Percentiles rank a stretch among this genome's conserved stretches.
Evolutionary conservation across 2,113 vertebrate genomes (phyloP).

Genomic region (Microcebus tavaratra): DNA sequence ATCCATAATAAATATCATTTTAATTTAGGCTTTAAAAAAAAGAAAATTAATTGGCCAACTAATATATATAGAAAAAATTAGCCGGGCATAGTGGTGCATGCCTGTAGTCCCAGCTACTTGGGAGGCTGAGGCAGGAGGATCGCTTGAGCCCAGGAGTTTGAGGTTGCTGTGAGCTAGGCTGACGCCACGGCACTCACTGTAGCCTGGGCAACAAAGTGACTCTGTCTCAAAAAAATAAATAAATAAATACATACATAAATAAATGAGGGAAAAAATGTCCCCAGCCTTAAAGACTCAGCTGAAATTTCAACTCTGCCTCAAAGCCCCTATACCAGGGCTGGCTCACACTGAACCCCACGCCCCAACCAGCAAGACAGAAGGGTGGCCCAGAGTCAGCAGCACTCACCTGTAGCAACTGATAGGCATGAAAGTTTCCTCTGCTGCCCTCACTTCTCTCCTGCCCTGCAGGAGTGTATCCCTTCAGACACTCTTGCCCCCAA

Average conservation of each 20-base stretch:
- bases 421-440: background rate
- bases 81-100: no score
- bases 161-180: no score
- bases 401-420: background rate
- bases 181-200: no score
- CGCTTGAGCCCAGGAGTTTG: no score
- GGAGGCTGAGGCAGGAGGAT: no score
- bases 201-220: no score
- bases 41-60: no score
- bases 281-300: background rate
- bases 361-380: background rate
- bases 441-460: background rate
- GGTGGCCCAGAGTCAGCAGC: background rate
- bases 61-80: no score
- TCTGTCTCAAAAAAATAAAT: no score
- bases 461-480: background rate
- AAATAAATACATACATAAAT: no score
- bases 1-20: background rate
- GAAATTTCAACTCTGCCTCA: background rate
- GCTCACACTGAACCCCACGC: no score
- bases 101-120: no score
- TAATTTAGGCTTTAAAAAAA: background rate
- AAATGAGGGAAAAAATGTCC: background rate
- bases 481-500: background rate
- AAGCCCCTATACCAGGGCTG: background rate